Base-by-base conservation (phyloP, 1,140 invertebrate genomes). In the Acromyrmex echinatior region DNA sequence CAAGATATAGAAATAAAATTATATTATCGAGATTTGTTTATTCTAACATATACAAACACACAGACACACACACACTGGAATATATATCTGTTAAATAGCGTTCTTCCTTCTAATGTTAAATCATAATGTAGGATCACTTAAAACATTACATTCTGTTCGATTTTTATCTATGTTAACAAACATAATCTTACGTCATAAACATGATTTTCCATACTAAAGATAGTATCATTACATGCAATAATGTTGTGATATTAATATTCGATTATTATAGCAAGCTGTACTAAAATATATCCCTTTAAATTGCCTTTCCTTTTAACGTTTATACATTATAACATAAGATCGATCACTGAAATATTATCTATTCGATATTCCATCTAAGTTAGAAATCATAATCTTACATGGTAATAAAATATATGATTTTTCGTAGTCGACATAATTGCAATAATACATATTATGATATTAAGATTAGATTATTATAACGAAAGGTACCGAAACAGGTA, bases 51-150 rank as follows among this genome's bases (percentile, higher is more conserved):
- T 39, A 39, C 0, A 39, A 39, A 39, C 7, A 39, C 35, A 39
- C 35, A 39, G 6, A 25, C 25, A 39, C 39, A 45, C 2, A 45
- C 1, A 45, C 9, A 45, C 39, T 10, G 9, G 9, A 45, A 56
- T 77, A 77, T 70, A 51, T 82, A 10, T 87, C 88, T 82, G 3
- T 51, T 58, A 62, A 49, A 81, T 81, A 35, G 21, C 25, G 9
- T 12, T 14, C 3, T 73, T 74, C 14, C 14, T 62, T 62, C 66
- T 73, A 31, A 21, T 31, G 45, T 31, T 58, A 45, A 82, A 60
- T 21, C 14, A 18, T 39, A 60, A 58, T 18, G 12, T 21, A 45
- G 10, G 9, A 45, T 9, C 10, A 28, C 0, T 31, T 68, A 53
- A 66, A 45, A 39, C 28, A 10, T 6, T 63, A 45, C 6, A 21